Conservation (phyloP, 2,888 invertebrate species). For the Ferrisia virgata region DNA sequence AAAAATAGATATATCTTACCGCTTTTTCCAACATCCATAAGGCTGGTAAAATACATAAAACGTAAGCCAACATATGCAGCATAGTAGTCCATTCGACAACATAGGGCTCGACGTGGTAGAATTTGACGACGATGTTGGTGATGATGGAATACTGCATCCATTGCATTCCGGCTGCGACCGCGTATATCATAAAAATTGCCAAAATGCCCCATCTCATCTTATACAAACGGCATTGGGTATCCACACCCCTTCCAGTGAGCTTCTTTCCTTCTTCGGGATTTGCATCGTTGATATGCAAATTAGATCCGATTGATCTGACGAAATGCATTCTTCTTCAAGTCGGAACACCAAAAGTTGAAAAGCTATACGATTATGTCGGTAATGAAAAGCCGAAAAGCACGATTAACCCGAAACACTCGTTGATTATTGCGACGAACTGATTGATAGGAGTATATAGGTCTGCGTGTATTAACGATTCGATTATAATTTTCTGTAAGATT, state of each 20-base stretch:
- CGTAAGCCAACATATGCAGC: conserved; percentile 96
- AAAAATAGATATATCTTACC: conserved; percentile 61
- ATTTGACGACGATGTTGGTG: conserved; percentile 73
- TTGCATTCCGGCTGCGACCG: conserved; percentile 89
- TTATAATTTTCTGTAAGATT: too few relatives aligned
- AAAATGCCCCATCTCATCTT: conserved; percentile 81
- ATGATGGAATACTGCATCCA: conserved; percentile 98
- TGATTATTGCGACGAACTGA: too few relatives aligned
- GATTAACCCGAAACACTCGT: not conserved
- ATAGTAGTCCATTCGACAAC: conserved; percentile 95
- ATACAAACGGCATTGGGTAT: conserved; percentile 63
- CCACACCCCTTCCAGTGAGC: not conserved
- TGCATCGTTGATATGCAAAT: not conserved
- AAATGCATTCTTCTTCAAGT: not conserved
- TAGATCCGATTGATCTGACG: not conserved
- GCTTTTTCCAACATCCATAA: conserved; percentile 92
- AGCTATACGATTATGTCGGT: too few relatives aligned
- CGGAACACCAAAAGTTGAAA: too few relatives aligned
- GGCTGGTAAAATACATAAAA: conserved; percentile 95
- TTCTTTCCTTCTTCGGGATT: conserved; percentile 29
- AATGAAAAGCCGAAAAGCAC: conserved; percentile 27
- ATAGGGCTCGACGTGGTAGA: conserved; percentile 67
- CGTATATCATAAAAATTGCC: conserved; percentile 80
- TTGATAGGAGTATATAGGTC: too few relatives aligned
- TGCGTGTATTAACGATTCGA: too few relatives aligned